Base-by-base conservation (phyloP, 2,888 invertebrate genomes). In the Habrosyne pyritoides region DNA sequence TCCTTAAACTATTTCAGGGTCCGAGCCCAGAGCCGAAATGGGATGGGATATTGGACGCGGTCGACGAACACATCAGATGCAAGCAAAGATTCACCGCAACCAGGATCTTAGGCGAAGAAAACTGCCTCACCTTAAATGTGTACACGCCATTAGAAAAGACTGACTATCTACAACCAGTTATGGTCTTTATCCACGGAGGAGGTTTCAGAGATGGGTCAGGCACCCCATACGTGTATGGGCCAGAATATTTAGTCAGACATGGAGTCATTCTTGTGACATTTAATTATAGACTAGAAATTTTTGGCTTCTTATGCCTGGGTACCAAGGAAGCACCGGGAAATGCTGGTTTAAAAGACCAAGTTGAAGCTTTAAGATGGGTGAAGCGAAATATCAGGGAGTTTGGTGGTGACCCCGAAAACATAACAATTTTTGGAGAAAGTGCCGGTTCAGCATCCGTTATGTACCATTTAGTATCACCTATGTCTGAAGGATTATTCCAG, bases 151-250 rank as follows among this genome's bases (percentile, higher is more conserved):
- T 73, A 2, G 57, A 67, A 12, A 48, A 55, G 2, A 26, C 57
- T 4, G 36, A 57, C 5, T 42, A 67, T 2, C 71, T 67, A 0
- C 73, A 75, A 0, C 91, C 91, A 2, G 91, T 92, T 30, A 91
- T 92, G 88, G 83, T 91, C 0, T 91, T 86, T 64, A 84, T 92
- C 61, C 91, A 92, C 47, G 91, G 91, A 14, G 91, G 91, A 18
- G 91, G 91, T 0, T 92, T 86, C 61, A 69, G 87, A 22, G 87
- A 87, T 22, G 91, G 91, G 0, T 91, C 91, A 0, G 84, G 84
- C 1, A 83, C 87, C 0, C 84, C 86, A 1, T 79, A 83, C 33
- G 56, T 91, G 8, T 91, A 91, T 53, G 90, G 91, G 12, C 87
- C 91, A 0, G 81, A 88, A 36, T 85, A 86, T 57, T 67, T 92